A percentile compares a stretch with the other conserved stretches of the same genome.
Evolutionary conservation across 2,797 vertebrate species (phyloP).

Genomic region (Danio jaintianensis): DNA sequence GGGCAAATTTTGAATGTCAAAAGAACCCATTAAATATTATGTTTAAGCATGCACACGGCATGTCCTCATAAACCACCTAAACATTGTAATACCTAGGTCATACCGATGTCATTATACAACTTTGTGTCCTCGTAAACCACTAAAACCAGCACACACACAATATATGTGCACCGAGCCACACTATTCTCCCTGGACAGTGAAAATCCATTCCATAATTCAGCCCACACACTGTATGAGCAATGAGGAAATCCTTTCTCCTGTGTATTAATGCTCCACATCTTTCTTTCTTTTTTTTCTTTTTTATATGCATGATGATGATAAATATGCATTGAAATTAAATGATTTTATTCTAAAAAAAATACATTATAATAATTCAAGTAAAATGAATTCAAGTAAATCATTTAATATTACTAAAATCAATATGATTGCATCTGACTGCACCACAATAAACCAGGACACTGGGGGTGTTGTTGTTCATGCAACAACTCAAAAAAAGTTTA

Average conservation of each 20-base stretch:
- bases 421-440: no score
- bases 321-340: background rate
- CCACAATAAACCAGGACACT: no score
- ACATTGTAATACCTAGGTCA: background rate
- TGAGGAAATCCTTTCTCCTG: background rate
- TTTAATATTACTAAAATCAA: no score
- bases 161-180: background rate
- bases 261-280: background rate
- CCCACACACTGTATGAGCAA: conserved; percentile 4
- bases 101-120: no score
- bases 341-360: background rate
- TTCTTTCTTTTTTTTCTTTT: background rate
- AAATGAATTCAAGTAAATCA: no score
- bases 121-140: no score
- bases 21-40: no score
- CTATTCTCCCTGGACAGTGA: background rate
- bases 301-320: background rate
- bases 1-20: no score
- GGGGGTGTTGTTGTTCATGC: no score
- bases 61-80: background rate
- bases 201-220: background rate
- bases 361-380: no score
- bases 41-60: no score
- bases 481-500: no score
- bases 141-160: background rate